Conservation (phyloP, 2,888 invertebrate species). For the Ichneumon xanthorius region DNA sequence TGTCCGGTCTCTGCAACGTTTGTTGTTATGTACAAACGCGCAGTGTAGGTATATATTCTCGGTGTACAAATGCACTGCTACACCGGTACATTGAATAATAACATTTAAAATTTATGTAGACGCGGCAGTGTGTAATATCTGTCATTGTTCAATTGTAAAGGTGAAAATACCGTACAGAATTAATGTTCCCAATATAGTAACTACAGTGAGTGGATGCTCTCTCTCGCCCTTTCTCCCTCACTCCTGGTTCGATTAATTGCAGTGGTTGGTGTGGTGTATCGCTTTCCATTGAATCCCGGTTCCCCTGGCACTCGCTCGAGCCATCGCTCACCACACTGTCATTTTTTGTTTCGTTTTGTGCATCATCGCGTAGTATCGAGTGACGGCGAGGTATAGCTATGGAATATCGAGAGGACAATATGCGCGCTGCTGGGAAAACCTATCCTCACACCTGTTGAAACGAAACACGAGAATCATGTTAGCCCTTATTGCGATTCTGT, state of each 20-base stretch:
- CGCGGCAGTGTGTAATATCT: slow-evolving; percentile 9
- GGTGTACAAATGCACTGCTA: background rate
- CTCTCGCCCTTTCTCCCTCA: background rate
- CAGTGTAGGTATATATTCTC: slow-evolving; percentile 13
- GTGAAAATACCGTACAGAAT: slow-evolving; percentile 13
- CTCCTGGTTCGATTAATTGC: slow-evolving; percentile 25
- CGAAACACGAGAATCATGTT: slow-evolving; percentile 29
- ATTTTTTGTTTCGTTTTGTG: slow-evolving; percentile 27
- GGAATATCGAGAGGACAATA: background rate
- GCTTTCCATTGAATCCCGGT: slow-evolving; percentile 16
- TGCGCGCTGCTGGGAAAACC: background rate
- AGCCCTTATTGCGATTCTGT: slow-evolving; percentile 2
- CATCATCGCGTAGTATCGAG: slow-evolving; percentile 25
- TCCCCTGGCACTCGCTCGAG: slow-evolving; percentile 19
- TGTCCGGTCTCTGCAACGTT: background rate
- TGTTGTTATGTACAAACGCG: background rate
- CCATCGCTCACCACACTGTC: slow-evolving; percentile 27
- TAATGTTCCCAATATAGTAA: slow-evolving; percentile 22
- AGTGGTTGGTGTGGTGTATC: slow-evolving; percentile 23
- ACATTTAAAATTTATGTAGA: slow-evolving; percentile 8
- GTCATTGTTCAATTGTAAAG: slow-evolving; percentile 15
- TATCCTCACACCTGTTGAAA: slow-evolving; percentile 41
- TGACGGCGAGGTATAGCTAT: slow-evolving; percentile 10
- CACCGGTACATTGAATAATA: slow-evolving; percentile 21
- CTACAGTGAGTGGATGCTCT: background rate